Conservation (phyloP, 2,888 invertebrate genomes). For the Sarcophaga rosellei region DNA sequence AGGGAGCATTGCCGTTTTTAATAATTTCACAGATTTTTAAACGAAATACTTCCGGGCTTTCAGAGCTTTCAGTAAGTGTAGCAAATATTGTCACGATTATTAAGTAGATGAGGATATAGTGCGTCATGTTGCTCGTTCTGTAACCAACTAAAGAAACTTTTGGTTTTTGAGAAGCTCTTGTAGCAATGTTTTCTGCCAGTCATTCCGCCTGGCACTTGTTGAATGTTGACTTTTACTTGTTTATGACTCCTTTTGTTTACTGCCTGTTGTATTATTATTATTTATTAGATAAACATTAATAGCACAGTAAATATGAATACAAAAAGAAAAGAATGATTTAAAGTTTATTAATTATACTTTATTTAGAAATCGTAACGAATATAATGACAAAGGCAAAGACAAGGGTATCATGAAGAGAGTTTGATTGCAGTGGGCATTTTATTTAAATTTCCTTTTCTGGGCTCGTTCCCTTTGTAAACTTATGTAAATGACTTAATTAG, state of each 20-base stretch:
- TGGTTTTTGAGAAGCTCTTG: neutral
- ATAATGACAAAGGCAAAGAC: no score
- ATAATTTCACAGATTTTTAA: slow-evolving; percentile 60
- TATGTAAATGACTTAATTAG: no score
- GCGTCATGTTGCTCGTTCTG: slow-evolving; percentile 41
- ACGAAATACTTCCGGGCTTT: slow-evolving; percentile 9
- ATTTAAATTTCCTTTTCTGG: no score
- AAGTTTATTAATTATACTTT: slow-evolving; percentile 27
- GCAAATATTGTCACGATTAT: neutral
- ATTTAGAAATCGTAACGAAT: no score
- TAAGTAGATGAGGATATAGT: neutral
- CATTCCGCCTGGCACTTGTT: slow-evolving; percentile 38
- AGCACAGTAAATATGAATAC: slow-evolving; percentile 34
- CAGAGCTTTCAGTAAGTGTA: neutral
- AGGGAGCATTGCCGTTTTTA: slow-evolving; percentile 18
- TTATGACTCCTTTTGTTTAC: neutral
- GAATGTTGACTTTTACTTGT: slow-evolving; percentile 47
- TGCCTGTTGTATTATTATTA: neutral
- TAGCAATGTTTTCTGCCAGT: neutral
- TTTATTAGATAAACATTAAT: slow-evolving; percentile 51
- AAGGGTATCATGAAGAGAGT: no score
- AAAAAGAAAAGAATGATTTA: slow-evolving; percentile 34
- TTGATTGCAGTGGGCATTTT: no score
- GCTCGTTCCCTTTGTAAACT: no score
- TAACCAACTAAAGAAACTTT: slow-evolving; percentile 27